phyloP scores from a whole-genome alignment of 2,113 vertebrate genomes.

The Lophotis ruficrista region DNA sequence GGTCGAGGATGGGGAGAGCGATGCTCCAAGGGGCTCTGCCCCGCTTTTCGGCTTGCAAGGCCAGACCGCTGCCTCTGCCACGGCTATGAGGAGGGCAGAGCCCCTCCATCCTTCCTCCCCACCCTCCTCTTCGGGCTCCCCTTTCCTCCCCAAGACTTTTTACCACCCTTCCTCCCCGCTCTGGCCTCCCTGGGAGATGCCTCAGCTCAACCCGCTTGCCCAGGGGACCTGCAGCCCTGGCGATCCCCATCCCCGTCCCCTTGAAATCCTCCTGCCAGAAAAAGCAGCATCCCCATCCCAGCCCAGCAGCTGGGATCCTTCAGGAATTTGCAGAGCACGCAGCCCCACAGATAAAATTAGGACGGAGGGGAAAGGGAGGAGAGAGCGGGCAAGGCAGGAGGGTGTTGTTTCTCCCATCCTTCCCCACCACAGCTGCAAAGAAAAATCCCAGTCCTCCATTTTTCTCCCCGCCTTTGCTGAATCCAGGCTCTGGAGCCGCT shows the following conservation, averaged over 20 bases:
- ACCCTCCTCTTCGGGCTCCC: background rate
- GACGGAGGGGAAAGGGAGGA: background rate
- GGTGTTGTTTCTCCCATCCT: background rate
- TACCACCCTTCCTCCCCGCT: background rate
- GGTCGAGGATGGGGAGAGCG: background rate
- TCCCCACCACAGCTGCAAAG: background rate
- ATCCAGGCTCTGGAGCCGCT: slow-evolving; percentile 49
- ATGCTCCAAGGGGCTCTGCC: background rate
- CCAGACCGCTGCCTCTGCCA: background rate
- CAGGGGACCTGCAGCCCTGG: background rate
- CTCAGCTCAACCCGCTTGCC: background rate
- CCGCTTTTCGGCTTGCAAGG: background rate
- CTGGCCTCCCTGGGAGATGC: background rate
- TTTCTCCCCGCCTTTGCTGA: slow-evolving; percentile 35
- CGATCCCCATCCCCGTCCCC: background rate
- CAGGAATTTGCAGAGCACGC: slow-evolving; percentile 63
- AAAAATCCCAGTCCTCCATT: slow-evolving; percentile 54
- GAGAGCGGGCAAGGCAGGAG: background rate
- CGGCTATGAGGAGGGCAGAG: background rate
- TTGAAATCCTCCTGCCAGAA: background rate
- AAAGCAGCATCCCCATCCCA: background rate
- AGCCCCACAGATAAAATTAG: background rate
- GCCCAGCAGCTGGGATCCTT: slow-evolving; percentile 48
- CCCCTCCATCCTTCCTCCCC: background rate
- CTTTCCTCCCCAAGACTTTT: background rate